A percentile compares a stretch with the other conserved stretches of the same genome.
Evolutionary conservation across 2,888 invertebrate genomes (phyloP).

Genomic region (Chalcis sispes): DNA sequence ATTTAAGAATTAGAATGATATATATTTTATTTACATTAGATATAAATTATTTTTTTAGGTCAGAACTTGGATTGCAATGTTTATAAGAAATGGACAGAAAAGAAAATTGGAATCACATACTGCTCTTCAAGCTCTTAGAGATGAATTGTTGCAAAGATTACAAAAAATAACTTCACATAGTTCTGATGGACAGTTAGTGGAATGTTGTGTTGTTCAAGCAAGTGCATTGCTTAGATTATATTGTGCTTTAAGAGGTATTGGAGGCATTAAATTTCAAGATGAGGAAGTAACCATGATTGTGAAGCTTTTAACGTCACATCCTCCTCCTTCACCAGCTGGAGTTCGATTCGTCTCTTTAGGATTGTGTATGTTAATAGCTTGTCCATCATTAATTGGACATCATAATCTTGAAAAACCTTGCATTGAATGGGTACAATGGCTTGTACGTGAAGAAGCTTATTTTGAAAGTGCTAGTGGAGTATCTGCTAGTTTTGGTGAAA

Average conservation of each 20-base stretch:
- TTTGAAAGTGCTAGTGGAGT: constrained; percentile 91
- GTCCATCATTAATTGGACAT: constrained; percentile 88
- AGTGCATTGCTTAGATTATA: constrained; percentile 93
- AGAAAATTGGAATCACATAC: constrained; percentile 87
- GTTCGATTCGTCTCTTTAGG: constrained; percentile 95
- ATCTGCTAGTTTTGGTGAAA: constrained; percentile 94
- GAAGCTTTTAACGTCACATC: constrained; percentile 90
- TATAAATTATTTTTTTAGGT: constrained; percentile 73
- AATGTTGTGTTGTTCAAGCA: constrained; percentile 87
- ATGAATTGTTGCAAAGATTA: constrained; percentile 86
- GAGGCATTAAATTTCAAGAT: constrained; percentile 94
- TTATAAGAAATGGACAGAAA: constrained; percentile 91
- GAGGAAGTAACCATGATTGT: constrained; percentile 92
- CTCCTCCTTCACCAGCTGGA: constrained; percentile 93
- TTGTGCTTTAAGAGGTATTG: constrained; percentile 94
- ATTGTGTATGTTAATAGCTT: constrained; percentile 95
- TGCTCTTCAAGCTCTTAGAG: constrained; percentile 84
- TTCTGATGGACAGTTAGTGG: constrained; percentile 79
- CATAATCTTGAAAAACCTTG: constrained; percentile 87
- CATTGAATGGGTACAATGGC: constrained; percentile 95
- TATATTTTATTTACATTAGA: neutral
- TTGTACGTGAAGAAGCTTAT: constrained; percentile 92
- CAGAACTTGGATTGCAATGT: constrained; percentile 94
- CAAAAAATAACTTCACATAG: constrained; percentile 82
- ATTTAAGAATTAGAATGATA: neutral